phyloP scores from a whole-genome alignment of 37 sponge, comb jelly and placozoan species.

The Hexactinellida sp. region DNA sequence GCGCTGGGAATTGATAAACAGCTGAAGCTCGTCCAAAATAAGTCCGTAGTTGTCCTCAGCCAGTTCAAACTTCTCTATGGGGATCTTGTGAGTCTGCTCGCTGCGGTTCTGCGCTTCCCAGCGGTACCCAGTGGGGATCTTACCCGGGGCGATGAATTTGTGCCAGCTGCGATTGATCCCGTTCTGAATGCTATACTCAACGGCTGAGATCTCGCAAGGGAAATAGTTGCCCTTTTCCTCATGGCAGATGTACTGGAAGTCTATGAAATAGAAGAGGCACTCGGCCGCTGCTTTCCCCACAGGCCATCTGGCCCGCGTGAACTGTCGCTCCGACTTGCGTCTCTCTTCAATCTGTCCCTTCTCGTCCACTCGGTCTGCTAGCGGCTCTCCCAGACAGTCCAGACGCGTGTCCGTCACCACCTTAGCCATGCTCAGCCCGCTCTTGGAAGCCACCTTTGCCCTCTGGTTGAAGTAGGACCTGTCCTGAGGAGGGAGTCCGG shows the following conservation, averaged over 20 bases:
- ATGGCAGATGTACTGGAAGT: constrained; percentile 49
- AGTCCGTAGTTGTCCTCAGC: constrained; percentile 39
- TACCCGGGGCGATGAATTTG: constrained; percentile 54
- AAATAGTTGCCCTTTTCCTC: constrained; percentile 24
- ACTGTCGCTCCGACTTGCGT: not conserved
- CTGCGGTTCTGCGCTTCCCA: constrained; percentile 36
- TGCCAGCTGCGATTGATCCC: constrained; percentile 31
- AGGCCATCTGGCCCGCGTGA: not conserved
- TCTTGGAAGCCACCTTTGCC: not conserved
- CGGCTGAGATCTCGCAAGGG: constrained; percentile 52
- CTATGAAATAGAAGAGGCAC: constrained; percentile 42
- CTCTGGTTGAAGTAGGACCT: constrained; percentile 1
- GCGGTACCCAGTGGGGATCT: constrained; percentile 57
- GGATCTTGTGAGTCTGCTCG: constrained; percentile 55
- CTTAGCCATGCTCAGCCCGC: not conserved
- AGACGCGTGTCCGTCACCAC: not conserved
- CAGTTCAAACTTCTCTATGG: constrained; percentile 30
- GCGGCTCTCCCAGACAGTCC: not conserved
- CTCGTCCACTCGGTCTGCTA: not conserved
- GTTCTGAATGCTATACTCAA: constrained; percentile 35
- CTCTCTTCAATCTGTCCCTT: not conserved
- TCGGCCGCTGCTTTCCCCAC: not conserved
- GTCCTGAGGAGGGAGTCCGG: not conserved
- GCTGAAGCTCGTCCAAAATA: constrained; percentile 35
- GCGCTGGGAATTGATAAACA: constrained; percentile 23